Evolutionary conservation across 2,797 vertebrate genomes (phyloP).

Genomic region (Microctenopoma lineatum): DNA sequence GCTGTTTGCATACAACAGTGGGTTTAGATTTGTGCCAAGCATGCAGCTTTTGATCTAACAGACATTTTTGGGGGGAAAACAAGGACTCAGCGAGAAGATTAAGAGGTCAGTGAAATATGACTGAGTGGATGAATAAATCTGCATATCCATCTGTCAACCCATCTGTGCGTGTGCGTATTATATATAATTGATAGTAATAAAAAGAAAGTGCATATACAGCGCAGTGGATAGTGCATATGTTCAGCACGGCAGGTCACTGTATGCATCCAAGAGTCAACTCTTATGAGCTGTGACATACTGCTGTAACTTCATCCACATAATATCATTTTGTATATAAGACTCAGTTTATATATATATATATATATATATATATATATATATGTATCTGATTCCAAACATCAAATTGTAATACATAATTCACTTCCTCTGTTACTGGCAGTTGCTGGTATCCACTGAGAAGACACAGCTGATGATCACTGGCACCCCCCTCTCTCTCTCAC

Average conservation of each 20-base stretch:
- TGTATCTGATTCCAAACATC: not conserved
- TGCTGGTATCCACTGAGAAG: constrained; percentile 18
- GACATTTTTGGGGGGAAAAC: not conserved
- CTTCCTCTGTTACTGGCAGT: constrained; percentile 20
- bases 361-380: no score
- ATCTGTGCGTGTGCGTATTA: constrained; percentile 4
- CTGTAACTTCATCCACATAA: not conserved
- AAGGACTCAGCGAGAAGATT: constrained; percentile 7
- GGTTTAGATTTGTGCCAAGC: not conserved
- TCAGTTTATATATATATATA: constrained; percentile 9
- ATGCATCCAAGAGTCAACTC: not conserved
- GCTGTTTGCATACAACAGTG: constrained; percentile 12
- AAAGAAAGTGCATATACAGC: not conserved
- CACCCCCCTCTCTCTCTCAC: constrained; percentile 14
- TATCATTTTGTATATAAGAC: not conserved
- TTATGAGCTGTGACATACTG: not conserved
- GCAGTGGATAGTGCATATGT: not conserved
- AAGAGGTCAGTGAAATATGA: constrained; percentile 37
- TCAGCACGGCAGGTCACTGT: not conserved
- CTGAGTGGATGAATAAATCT: constrained; percentile 24
- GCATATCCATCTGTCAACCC: constrained; percentile 16
- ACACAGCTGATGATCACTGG: constrained; percentile 22
- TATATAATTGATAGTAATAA: constrained; percentile 8
- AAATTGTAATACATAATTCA: constrained; percentile 13
- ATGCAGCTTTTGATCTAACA: not conserved